Conservation (phyloP, 2,113 vertebrate species). For the Elanoides forficatus region DNA sequence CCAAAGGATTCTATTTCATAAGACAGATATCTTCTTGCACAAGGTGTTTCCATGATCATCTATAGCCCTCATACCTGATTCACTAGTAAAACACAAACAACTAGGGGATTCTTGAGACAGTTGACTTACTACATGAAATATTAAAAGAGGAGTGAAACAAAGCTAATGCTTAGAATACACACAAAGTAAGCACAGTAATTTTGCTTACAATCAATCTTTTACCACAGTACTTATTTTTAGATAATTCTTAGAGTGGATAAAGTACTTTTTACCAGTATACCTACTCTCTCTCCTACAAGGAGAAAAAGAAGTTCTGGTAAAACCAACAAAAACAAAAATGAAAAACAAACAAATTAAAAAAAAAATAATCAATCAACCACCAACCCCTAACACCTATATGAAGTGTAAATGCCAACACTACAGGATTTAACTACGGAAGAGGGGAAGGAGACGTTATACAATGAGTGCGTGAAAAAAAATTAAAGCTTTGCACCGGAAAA, state of each 20-base stretch:
- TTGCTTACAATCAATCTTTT: not conserved
- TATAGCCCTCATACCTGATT: not conserved
- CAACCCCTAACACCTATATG: not conserved
- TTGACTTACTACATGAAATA: not conserved
- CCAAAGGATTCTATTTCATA: not conserved
- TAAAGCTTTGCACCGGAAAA: not conserved
- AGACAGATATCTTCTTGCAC: not conserved
- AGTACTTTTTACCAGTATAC: not conserved
- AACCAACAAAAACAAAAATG: not conserved
- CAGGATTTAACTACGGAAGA: not conserved
- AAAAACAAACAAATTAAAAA: not conserved
- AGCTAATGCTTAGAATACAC: not conserved
- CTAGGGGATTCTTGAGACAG: not conserved
- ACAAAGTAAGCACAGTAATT: not conserved
- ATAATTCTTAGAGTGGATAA: not conserved
- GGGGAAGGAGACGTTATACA: not conserved
- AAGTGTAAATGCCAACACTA: not conserved
- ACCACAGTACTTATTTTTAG: not conserved
- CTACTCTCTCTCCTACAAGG: not conserved
- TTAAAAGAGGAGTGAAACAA: not conserved
- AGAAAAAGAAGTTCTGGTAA: not conserved
- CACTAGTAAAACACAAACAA: not conserved
- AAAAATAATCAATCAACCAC: not conserved
- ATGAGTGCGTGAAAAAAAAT: not conserved
- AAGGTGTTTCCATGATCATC: not conserved